phyloP scores from a whole-genome alignment of 1,140 invertebrate species.

The Arion vulgaris region DNA sequence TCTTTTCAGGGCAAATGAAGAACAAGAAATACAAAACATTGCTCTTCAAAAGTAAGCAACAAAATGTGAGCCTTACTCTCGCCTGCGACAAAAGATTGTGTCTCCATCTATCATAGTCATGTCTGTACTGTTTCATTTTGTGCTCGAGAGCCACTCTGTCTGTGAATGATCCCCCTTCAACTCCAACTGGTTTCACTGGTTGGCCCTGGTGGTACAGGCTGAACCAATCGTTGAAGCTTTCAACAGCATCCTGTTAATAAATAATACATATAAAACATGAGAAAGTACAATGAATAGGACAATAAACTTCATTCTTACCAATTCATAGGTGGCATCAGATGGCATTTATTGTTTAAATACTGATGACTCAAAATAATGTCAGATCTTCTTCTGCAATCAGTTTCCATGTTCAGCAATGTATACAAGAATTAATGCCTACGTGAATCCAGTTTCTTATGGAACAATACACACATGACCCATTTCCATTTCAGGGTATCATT shows the following conservation, averaged over 20 bases:
- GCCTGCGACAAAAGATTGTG: constrained; percentile 78
- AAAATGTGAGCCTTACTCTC: constrained; percentile 68
- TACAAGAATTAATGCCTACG: too few relatives aligned
- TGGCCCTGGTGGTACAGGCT: constrained; percentile 85
- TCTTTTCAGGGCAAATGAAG: too few relatives aligned
- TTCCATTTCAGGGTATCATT: too few relatives aligned
- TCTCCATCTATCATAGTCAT: constrained; percentile 86
- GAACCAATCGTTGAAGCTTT: constrained; percentile 92
- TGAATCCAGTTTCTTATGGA: too few relatives aligned
- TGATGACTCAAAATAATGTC: too few relatives aligned
- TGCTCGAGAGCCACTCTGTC: constrained; percentile 92
- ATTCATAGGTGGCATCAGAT: background rate
- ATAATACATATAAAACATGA: background rate
- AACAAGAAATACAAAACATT: too few relatives aligned
- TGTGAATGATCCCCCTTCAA: constrained; percentile 79
- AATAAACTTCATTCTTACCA: background rate
- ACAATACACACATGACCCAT: too few relatives aligned
- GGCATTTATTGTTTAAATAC: background rate
- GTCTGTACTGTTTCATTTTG: constrained; percentile 82
- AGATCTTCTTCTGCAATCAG: too few relatives aligned
- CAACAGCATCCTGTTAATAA: constrained; percentile 80
- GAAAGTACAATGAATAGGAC: background rate
- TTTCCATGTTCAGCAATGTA: too few relatives aligned
- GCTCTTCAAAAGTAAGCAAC: too few relatives aligned
- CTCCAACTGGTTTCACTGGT: constrained; percentile 75